Conservation (phyloP, 2,888 invertebrate genomes). For the Tetramorium bicarinatum region DNA sequence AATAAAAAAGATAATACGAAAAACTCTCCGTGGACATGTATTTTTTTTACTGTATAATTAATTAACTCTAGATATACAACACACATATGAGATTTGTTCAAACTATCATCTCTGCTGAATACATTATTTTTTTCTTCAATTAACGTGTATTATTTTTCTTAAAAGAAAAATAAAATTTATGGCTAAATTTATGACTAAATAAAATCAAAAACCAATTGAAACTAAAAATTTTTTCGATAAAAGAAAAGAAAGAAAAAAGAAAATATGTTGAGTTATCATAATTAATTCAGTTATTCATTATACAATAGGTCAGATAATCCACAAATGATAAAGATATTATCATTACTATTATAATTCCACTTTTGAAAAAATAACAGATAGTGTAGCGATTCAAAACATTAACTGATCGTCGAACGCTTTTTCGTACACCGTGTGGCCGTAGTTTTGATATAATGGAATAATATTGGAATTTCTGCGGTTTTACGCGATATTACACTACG, state of each 20-base stretch:
- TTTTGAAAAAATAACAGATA: neutral
- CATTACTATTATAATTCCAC: neutral
- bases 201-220: neutral
- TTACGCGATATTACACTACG: slow-evolving; percentile 31
- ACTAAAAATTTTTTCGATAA: neutral
- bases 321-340: neutral
- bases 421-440: neutral
- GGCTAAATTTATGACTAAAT: neutral
- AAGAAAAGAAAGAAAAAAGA: neutral
- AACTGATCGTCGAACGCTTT: neutral
- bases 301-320: neutral
- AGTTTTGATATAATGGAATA: slow-evolving; percentile 19
- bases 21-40: neutral
- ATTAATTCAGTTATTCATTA: neutral
- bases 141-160: neutral
- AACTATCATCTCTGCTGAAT: neutral
- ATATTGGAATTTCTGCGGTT: slow-evolving; percentile 27
- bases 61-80: neutral
- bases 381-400: neutral
- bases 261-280: neutral
- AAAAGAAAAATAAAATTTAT: neutral
- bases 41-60: neutral
- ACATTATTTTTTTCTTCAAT: neutral
- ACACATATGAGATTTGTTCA: neutral
- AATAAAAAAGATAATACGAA: neutral